These are phyloP conservation scores for Mustela erminea DNA, from an alignment of 2,797 vertebrate genomes.

Conservation along the genomic window DNA sequence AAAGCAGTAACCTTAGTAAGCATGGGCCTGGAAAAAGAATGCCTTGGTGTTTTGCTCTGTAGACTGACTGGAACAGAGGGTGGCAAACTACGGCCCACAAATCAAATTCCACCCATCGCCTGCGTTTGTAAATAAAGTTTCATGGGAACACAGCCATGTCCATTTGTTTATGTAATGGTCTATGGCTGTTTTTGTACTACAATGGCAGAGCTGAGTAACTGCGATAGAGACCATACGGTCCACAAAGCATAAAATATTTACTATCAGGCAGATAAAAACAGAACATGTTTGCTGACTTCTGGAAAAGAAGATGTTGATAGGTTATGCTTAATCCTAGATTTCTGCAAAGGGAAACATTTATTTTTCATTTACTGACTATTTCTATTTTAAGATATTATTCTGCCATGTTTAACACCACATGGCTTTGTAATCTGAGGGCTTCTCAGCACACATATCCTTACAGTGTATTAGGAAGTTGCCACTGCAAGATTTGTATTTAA, in stretches of 20 bases:
- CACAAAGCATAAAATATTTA: constrained; percentile 2
- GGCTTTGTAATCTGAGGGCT: neutral
- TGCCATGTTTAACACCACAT: neutral
- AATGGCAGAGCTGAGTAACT: neutral
- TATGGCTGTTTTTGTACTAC: neutral
- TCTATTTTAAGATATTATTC: neutral
- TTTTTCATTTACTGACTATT: neutral
- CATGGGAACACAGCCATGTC: neutral
- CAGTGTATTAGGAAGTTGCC: neutral
- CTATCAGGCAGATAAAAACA: neutral
- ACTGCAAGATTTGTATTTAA: neutral
- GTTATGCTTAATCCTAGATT: neutral
- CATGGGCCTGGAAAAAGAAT: neutral
- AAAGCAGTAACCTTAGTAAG: neutral
- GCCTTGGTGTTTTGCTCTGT: neutral
- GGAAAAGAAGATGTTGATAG: neutral
- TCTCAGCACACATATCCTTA: neutral
- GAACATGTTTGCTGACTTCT: neutral
- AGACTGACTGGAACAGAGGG: neutral
- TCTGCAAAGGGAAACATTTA: neutral
- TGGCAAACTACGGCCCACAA: neutral
- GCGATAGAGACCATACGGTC: neutral
- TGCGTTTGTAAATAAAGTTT: constrained; percentile 7
- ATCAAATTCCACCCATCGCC: neutral
- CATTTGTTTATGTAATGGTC: neutral